phyloP scores from a whole-genome alignment of 2,888 invertebrate genomes.

The Cylloceria caligata region DNA sequence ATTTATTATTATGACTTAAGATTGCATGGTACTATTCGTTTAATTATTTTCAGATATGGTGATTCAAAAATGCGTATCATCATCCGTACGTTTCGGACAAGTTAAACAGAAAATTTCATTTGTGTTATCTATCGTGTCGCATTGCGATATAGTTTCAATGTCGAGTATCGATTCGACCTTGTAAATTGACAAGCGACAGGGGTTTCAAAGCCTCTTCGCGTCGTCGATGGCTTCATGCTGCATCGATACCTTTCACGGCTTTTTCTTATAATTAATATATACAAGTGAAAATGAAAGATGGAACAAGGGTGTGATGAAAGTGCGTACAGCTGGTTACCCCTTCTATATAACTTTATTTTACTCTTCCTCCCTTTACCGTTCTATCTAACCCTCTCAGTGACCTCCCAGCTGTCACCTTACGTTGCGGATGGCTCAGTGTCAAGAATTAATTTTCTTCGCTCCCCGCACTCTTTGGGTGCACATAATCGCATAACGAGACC shows the following conservation, averaged over 20 bases:
- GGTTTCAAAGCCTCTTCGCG: constrained; percentile 50
- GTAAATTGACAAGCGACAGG: constrained; percentile 51
- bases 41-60: constrained; percentile 26
- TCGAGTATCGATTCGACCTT: constrained; percentile 44
- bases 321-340: constrained; percentile 16
- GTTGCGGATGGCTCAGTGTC: constrained; percentile 62
- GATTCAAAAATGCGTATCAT: constrained; percentile 29
- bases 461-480: constrained; percentile 31
- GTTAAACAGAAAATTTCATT: not conserved
- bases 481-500: constrained; percentile 50
- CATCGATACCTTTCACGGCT: constrained; percentile 25
- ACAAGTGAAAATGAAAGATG: constrained; percentile 32
- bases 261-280: constrained; percentile 41
- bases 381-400: constrained; percentile 43
- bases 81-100: not conserved
- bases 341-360: constrained; percentile 18
- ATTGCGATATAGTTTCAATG: constrained; percentile 12
- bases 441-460: constrained; percentile 60
- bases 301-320: constrained; percentile 17
- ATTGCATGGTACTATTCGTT: too few species aligned
- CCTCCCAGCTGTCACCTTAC: constrained; percentile 58
- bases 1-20: too few species aligned
- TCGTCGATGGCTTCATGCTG: constrained; percentile 48
- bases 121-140: not conserved
- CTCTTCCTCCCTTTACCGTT: constrained; percentile 24